These are phyloP conservation scores for Pygmarrhopalites habei DNA, from an alignment of 1,140 invertebrate species.

Conservation along the genomic window DNA sequence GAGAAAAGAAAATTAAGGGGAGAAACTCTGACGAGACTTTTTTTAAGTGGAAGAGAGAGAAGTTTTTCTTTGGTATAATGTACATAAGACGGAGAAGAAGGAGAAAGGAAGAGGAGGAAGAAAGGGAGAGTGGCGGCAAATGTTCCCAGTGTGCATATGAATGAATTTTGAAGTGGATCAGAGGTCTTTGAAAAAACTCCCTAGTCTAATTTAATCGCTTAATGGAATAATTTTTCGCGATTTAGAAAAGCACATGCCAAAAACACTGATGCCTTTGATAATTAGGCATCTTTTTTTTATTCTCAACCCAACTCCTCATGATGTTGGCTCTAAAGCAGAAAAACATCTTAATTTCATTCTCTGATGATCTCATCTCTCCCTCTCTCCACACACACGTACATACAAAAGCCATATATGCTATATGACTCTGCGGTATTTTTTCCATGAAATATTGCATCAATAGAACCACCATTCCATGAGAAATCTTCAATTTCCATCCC, in stretches of 20 bases:
- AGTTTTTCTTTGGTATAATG: too few relatives aligned
- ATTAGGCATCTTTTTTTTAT: constrained; percentile 36
- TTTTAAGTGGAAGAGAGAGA: too few relatives aligned
- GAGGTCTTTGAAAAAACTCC: constrained; percentile 27
- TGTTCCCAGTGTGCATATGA: constrained; percentile 10
- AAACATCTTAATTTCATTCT: constrained; percentile 36
- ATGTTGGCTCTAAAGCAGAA: constrained; percentile 21
- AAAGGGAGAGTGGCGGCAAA: not conserved
- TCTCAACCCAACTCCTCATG: constrained; percentile 12
- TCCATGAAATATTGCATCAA: constrained; percentile 27
- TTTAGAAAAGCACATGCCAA: constrained; percentile 39
- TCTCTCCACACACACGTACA: too few relatives aligned
- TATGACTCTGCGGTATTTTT: too few relatives aligned
- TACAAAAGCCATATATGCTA: too few relatives aligned
- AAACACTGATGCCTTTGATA: constrained; percentile 39
- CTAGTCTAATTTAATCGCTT: constrained; percentile 38
- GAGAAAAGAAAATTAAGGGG: not conserved
- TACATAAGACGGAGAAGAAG: too few relatives aligned
- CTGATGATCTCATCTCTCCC: constrained; percentile 22
- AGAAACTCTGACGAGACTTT: too few relatives aligned
- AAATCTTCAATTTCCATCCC: constrained; percentile 31
- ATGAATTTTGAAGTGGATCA: constrained; percentile 15
- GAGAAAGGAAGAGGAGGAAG: not conserved
- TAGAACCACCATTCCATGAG: constrained; percentile 24
- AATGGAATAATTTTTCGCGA: constrained; percentile 40